These are phyloP conservation scores for Neotoma lepida DNA, from an alignment of 2,113 vertebrate species.

Conservation along the genomic window DNA sequence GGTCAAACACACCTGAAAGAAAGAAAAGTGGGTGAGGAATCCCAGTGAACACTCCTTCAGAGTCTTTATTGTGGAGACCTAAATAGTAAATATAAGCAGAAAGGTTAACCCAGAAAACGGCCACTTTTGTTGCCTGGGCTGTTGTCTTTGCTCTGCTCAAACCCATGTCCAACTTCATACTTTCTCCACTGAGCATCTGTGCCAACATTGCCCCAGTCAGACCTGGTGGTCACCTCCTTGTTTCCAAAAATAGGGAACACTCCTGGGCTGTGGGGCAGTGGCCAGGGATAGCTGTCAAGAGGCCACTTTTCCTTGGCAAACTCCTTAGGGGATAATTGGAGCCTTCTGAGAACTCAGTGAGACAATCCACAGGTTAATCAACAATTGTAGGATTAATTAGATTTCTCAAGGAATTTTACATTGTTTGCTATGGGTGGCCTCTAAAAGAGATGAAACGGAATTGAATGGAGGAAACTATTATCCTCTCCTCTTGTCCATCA, in stretches of 20 bases:
- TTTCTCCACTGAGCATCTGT: neutral
- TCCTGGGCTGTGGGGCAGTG: neutral
- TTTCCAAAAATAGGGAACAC: neutral
- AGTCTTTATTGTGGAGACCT: neutral
- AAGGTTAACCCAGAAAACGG: neutral
- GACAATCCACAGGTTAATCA: neutral
- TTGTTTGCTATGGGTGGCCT: neutral
- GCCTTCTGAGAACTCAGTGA: neutral
- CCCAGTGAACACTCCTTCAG: neutral
- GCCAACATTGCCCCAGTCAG: too few species aligned
- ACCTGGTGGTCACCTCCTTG: neutral
- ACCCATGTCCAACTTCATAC: neutral
- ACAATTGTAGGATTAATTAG: neutral
- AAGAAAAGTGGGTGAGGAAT: neutral
- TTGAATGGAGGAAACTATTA: neutral
- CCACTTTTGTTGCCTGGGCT: neutral
- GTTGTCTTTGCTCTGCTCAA: neutral
- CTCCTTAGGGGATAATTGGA: too few species aligned
- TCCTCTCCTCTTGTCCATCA: neutral
- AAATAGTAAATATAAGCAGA: neutral
- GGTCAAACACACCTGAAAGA: neutral
- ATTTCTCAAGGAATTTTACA: neutral
- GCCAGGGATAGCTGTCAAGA: neutral
- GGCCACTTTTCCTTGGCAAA: neutral
- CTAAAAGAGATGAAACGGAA: neutral